Evolutionary conservation across 2,797 vertebrate genomes (phyloP), one percentile per base, ranked within the genome.

Genomic region (Dryobates pubescens): DNA sequence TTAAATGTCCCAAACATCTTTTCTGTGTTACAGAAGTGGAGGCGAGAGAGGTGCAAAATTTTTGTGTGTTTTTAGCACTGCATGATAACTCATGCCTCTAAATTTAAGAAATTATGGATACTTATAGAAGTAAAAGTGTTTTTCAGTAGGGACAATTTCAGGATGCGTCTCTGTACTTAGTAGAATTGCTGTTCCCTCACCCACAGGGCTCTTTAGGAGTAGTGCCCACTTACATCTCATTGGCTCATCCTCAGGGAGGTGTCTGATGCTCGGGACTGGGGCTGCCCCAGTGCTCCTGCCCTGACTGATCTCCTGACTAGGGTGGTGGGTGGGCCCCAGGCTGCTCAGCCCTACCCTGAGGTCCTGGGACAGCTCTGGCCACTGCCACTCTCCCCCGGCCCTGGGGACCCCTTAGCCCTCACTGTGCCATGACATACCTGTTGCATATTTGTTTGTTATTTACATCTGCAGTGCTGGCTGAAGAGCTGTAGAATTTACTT

Each of bases 151-250:
- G 49, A 43, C 34, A 85, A 34, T 53, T 49, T 76, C 45, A 62
- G 41, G 58, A 6, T 57, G 12, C 0, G 1, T 45, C 49, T 70
- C 38, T 4, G 29, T 5, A 7, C 12, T 34, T 1, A 1, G n/a
- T 61, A 6, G 13, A 19, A 8, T 61, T 76, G 56, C 26, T 70
- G 45, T 54, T 89, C 34, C 20, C 5, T 69, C 3, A 1, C 13
- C 62, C 4, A 5, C 6, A 19, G 45, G 26, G 23, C 22, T 59
- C 38, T 76, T 32, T 30, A 57, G 73, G 47, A 77, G 57, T 54
- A 24, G 12, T 27, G 24, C 17, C 73, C 26, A 5, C 32, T 78
- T 51, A 26, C 53, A 24, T 54, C 17, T 54, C 47, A 47, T 38
- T 36, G 36, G 7, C 38, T 43, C 1, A 2, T 83, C 30, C 22